phyloP scores from a whole-genome alignment of 2,113 vertebrate species.

The Atherinomorus stipes region DNA sequence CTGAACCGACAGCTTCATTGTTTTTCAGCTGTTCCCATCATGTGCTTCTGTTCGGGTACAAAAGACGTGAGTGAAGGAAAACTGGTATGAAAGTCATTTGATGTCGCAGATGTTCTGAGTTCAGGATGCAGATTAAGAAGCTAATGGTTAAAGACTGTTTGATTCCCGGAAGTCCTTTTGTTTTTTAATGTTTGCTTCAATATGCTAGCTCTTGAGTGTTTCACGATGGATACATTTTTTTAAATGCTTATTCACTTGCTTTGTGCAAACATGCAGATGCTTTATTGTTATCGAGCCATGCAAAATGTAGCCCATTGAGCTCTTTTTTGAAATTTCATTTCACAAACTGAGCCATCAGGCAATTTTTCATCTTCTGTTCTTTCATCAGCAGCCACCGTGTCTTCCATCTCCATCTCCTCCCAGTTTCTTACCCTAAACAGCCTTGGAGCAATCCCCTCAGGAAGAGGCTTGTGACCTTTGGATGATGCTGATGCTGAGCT shows the following conservation, averaged over 20 bases:
- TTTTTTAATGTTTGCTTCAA: not conserved
- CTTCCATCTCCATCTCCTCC: slow-evolving; percentile 25
- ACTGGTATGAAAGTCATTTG: slow-evolving; percentile 25
- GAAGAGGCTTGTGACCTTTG: slow-evolving; percentile 59
- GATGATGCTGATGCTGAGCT: slow-evolving; percentile 39
- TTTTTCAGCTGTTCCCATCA: slow-evolving; percentile 23
- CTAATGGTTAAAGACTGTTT: not conserved
- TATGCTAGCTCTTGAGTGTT: not conserved
- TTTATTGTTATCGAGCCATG: slow-evolving; percentile 8
- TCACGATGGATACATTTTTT: not conserved
- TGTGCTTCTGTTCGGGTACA: slow-evolving; percentile 3
- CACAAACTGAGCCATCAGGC: slow-evolving; percentile 20
- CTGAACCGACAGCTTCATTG: slow-evolving; percentile 9
- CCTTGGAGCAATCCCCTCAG: slow-evolving; percentile 37
- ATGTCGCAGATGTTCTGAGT: not conserved
- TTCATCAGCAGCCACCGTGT: slow-evolving; percentile 16
- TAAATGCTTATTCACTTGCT: not conserved
- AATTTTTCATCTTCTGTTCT: slow-evolving; percentile 2
- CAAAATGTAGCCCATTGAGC: not conserved
- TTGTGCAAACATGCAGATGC: slow-evolving; percentile 5
- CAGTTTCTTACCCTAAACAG: slow-evolving; percentile 41
- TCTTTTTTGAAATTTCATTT: slow-evolving; percentile 26
- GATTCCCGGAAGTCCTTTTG: not conserved
- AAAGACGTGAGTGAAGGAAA: slow-evolving; percentile 18
- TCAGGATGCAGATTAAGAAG: not conserved